These are phyloP conservation scores for Carettochelys insculpta DNA, from an alignment of 2,113 vertebrate species.

Conservation along the genomic window DNA sequence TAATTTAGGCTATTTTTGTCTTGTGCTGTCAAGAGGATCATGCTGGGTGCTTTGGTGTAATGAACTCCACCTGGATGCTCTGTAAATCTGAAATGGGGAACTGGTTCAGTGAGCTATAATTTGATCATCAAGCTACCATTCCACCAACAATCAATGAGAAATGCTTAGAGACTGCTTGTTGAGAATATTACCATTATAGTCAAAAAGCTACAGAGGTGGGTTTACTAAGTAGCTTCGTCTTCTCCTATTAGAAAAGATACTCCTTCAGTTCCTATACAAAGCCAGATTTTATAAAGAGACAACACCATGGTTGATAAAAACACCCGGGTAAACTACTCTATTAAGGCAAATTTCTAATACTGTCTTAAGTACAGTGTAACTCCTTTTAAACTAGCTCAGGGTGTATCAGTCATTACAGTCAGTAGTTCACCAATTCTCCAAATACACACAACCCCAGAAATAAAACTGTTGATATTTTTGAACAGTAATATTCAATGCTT, in stretches of 20 bases:
- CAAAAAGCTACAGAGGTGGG: neutral
- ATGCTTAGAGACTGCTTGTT: neutral
- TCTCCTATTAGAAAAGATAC: neutral
- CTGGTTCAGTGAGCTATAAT: constrained; percentile 58
- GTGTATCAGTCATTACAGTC: rapidly evolving
- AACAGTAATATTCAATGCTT: neutral
- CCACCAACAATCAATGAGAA: constrained; percentile 28
- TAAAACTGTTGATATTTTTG: constrained; percentile 7
- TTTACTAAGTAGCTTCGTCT: neutral
- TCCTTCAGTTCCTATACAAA: neutral
- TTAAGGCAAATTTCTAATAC: neutral
- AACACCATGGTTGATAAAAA: neutral
- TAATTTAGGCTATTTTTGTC: constrained; percentile 74
- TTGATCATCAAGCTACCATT: constrained; percentile 57
- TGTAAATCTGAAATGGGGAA: constrained; percentile 53
- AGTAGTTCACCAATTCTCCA: neutral
- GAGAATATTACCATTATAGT: neutral
- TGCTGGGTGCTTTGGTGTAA: constrained; percentile 69
- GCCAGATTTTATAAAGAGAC: neutral
- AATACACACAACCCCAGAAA: constrained; percentile 5
- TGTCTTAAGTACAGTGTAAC: neutral
- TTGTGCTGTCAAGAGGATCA: constrained; percentile 59
- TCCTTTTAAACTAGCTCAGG: neutral
- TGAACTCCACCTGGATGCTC: constrained; percentile 72
- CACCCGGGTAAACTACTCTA: neutral